Conservation (phyloP, 2,797 vertebrate genomes). For the Malurus splendens region DNA sequence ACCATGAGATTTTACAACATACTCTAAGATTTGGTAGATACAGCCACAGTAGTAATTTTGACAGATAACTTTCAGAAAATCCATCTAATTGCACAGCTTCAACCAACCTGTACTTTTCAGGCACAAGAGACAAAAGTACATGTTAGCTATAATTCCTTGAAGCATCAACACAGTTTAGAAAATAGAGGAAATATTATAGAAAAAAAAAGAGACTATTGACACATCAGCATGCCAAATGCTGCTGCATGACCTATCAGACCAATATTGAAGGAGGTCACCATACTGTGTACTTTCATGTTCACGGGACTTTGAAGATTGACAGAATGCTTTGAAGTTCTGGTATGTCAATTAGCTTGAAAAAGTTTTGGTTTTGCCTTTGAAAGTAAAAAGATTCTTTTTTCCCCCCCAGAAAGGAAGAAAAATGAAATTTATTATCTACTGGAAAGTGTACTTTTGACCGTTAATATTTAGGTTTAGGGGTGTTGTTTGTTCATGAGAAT, state of each 20-base stretch:
- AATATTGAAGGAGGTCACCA: background rate
- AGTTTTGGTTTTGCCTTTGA: background rate
- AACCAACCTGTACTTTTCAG: background rate
- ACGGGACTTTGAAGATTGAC: background rate
- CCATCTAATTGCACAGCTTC: background rate
- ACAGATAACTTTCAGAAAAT: background rate
- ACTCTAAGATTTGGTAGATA: background rate
- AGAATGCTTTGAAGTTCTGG: background rate
- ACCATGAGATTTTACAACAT: background rate
- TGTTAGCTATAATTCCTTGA: background rate
- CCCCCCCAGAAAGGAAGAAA: background rate
- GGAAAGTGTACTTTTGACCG: background rate
- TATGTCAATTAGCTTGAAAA: background rate
- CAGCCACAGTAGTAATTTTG: background rate
- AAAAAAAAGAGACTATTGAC: background rate
- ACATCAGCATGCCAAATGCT: background rate
- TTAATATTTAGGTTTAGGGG: background rate
- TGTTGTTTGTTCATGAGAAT: background rate
- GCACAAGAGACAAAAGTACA: background rate
- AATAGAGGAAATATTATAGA: background rate
- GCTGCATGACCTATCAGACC: background rate
- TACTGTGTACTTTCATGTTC: background rate
- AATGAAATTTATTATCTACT: background rate
- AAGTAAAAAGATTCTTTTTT: background rate
- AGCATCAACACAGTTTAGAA: background rate